Evolutionary conservation across 2,888 invertebrate species (phyloP), one percentile per base, ranked within the genome.

Genomic region (Hypomecis atomaria): DNA sequence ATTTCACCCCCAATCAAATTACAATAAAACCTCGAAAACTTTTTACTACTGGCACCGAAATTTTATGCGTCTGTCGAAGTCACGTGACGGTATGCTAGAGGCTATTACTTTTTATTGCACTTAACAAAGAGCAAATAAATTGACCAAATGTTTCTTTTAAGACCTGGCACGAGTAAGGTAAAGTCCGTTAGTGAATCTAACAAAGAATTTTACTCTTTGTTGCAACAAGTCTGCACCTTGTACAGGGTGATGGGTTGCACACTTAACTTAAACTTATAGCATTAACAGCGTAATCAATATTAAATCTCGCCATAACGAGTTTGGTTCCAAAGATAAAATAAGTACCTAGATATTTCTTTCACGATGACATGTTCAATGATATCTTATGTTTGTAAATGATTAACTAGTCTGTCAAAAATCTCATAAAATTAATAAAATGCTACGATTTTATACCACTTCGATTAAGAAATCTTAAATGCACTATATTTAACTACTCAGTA

Each of bases 31-130:
- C 23, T 23, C 23, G 23, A 23, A 23, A 2, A 23, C 23, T 23
- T 50, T 60, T 59, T 53, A 50, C 40, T 54, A 54, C 23, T 23
- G 23, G 23, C 23, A 23, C 54, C 8, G 36, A 54, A 13, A 34
- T 58, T 57, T 53, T 48, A 58, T 58, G 23, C 62, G 36, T 53
- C 42, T 48, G 37, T 58, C 47, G 38, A 33, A 52, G 47, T 58
- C 47, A 53, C 53, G 45, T 62, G 47, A 47, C 9, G 58, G 58
- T 58, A 62, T 43, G 50, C 56, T 45, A 47, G 53, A 53, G 44
- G 56, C 40, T 45, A 40, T 57, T 23, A 52, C 45, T 45, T 57
- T 62, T 57, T 57, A 62, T 56, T 60, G 43, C 38, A 43, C 40
- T 47, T 47, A 44, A 52, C 52, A 50, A 23, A 23, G 23, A 23